Evolutionary conservation across 2,888 invertebrate genomes (phyloP), one percentile per base, ranked within the genome.

Genomic region (Philereme transversata): DNA sequence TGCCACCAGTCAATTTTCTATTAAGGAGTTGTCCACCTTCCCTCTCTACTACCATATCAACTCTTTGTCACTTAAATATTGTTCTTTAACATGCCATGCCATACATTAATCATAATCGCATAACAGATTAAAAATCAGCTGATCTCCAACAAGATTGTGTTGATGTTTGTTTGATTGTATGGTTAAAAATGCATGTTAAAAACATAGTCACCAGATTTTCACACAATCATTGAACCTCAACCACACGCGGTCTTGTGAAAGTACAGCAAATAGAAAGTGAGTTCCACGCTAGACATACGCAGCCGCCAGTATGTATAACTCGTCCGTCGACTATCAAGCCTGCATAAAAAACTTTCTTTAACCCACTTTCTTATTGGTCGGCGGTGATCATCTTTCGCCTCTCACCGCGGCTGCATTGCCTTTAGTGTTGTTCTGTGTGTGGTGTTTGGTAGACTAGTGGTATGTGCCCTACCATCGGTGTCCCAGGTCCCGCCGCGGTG

Each of bases 281-380:
- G 86, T 71, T 86, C 78, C 87, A 87, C 73, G 82, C 83, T 84
- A 86, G 83, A 82, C 79, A 79, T 79, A 72, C 77, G 80, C 77
- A 80, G 78, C 81, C 77, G 79, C 68, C 74, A 79, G 84, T 81
- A 83, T 83, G 86, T 87, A 84, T 81, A 84, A 76, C 85, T 84
- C 73, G 84, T 81, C 77, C 68, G 85, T 83, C 77, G 79, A 84
- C 81, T 85, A 79, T 85, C 79, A 76, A 72, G 83, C 81, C 78
- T 75, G 84, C 83, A 82, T 80, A 85, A 87, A 86, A 90, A 91
- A 92, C 92, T 93, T 93, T 92, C 92, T 90, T 92, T 89, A 91
- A 89, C 92, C 93, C 83, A 92, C 92, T 93, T 93, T 92, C 91
- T 84, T 86, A 79, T 77, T 74, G 73, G 72, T 70, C 61, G 75